phyloP scores from a whole-genome alignment of 2,888 invertebrate species.

The Rosalia funebris region DNA sequence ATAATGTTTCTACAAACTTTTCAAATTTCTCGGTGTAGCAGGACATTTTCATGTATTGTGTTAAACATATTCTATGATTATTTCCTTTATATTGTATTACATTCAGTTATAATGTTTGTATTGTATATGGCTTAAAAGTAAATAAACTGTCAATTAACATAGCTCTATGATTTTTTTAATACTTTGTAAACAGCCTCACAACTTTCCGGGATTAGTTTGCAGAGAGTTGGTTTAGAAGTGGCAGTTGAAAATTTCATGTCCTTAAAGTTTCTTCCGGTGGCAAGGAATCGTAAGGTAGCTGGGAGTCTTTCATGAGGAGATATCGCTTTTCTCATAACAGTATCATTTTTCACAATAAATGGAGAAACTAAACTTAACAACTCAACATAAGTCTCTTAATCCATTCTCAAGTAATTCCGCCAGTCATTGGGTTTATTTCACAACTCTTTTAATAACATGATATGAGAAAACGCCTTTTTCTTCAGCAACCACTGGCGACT shows the following conservation, averaged over 20 bases:
- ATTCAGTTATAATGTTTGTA: slow-evolving; percentile 12
- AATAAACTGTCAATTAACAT: neutral
- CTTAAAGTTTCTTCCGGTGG: slow-evolving; percentile 42
- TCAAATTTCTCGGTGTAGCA: slow-evolving; percentile 10
- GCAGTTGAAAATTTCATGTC: slow-evolving; percentile 24
- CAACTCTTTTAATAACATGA: slow-evolving; percentile 1
- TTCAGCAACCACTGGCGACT: slow-evolving; percentile 21
- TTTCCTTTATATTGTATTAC: slow-evolving; percentile 19
- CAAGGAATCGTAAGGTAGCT: slow-evolving; percentile 34
- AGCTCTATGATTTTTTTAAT: neutral
- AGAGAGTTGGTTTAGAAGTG: slow-evolving; percentile 27
- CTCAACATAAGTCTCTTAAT: slow-evolving; percentile 37
- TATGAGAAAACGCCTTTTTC: neutral
- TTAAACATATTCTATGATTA: slow-evolving; percentile 10
- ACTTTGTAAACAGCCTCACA: neutral
- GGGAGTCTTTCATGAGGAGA: slow-evolving; percentile 37
- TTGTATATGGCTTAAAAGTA: neutral
- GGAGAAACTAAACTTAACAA: slow-evolving; percentile 43
- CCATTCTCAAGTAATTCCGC: slow-evolving; percentile 45
- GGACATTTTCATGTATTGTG: slow-evolving; percentile 16
- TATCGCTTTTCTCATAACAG: slow-evolving; percentile 40
- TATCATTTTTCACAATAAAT: slow-evolving; percentile 38
- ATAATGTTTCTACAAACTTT: slow-evolving; percentile 12
- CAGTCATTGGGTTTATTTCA: slow-evolving; percentile 9
- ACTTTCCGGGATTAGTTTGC: neutral